phyloP scores from a whole-genome alignment of 1,140 invertebrate genomes.

The Hycleus cichorii region DNA sequence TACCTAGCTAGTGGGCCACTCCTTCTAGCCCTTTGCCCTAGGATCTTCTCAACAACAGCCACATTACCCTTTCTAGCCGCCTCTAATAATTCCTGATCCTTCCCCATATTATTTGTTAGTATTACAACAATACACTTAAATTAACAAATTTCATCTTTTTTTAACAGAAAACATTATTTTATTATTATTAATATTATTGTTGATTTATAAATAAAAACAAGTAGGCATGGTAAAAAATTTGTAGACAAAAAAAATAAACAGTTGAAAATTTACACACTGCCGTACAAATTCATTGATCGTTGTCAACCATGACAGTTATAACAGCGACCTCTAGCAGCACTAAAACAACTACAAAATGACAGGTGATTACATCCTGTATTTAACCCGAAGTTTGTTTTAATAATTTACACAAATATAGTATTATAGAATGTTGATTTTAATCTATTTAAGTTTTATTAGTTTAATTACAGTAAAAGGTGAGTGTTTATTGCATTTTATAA shows the following conservation, averaged over 20 bases:
- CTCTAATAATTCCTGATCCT: constrained; percentile 92
- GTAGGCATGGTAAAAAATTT: too few relatives aligned
- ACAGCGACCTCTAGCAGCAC: constrained; percentile 10
- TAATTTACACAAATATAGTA: too few relatives aligned
- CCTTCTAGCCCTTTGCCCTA: constrained; percentile 81
- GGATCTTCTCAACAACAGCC: constrained; percentile 81
- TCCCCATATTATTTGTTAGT: constrained; percentile 65
- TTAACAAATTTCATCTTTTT: constrained; percentile 35
- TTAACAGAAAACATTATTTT: constrained; percentile 40
- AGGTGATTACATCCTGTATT: too few relatives aligned
- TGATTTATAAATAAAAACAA: too few relatives aligned
- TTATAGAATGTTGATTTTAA: too few relatives aligned
- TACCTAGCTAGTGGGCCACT: constrained; percentile 89
- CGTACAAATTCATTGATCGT: constrained; percentile 63
- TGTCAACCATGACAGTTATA: constrained; percentile 52
- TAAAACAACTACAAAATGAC: neutral
- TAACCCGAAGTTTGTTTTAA: too few relatives aligned
- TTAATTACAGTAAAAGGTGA: too few relatives aligned
- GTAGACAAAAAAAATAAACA: too few relatives aligned
- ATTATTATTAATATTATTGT: too few relatives aligned
- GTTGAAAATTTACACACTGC: constrained; percentile 23
- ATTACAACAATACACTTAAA: constrained; percentile 45
- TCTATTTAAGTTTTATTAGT: too few relatives aligned
- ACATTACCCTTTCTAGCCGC: constrained; percentile 88
- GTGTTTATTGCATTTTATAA: too few relatives aligned